Evolutionary conservation across 2,113 vertebrate genomes (phyloP).

Genomic region (Leuciscus idus): DNA sequence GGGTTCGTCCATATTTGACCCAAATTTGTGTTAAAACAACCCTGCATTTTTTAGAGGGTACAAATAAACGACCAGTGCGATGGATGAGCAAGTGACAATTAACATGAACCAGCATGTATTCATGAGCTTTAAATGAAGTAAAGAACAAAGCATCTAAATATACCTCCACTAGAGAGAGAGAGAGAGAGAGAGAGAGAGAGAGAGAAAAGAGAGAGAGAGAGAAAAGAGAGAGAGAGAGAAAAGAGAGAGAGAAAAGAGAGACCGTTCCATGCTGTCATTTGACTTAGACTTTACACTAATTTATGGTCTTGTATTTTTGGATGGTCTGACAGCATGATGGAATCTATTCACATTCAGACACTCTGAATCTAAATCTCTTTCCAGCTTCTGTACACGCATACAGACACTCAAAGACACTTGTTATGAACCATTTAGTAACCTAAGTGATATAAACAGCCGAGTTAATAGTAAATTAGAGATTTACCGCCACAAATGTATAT

Average conservation of each 20-base stretch:
- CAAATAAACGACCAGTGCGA: neutral
- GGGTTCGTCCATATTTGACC: too few species aligned
- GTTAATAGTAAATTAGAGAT: neutral
- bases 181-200: neutral
- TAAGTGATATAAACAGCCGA: neutral
- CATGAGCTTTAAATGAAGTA: slow-evolving; percentile 62
- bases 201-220: slow-evolving; percentile 53
- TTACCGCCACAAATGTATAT: neutral
- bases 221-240: slow-evolving; percentile 54
- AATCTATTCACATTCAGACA: slow-evolving; percentile 63
- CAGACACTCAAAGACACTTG: slow-evolving; percentile 29
- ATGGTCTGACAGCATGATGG: slow-evolving; percentile 65
- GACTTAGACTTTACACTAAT: slow-evolving; percentile 64
- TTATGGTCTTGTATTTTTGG: slow-evolving; percentile 77
- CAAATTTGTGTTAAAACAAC: too few species aligned
- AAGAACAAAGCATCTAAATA: slow-evolving; percentile 69
- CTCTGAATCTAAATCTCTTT: slow-evolving; percentile 49
- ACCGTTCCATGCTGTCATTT: slow-evolving; percentile 31
- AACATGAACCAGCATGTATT: slow-evolving; percentile 64
- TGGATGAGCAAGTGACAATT: slow-evolving; percentile 40
- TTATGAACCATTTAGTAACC: neutral
- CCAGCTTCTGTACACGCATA: slow-evolving; percentile 11
- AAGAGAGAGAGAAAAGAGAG: slow-evolving; percentile 23
- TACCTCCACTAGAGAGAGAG: slow-evolving; percentile 55
- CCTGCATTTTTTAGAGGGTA: too few species aligned